Conservation (phyloP, 2,888 invertebrate species). For the Hypomecis atomaria region DNA sequence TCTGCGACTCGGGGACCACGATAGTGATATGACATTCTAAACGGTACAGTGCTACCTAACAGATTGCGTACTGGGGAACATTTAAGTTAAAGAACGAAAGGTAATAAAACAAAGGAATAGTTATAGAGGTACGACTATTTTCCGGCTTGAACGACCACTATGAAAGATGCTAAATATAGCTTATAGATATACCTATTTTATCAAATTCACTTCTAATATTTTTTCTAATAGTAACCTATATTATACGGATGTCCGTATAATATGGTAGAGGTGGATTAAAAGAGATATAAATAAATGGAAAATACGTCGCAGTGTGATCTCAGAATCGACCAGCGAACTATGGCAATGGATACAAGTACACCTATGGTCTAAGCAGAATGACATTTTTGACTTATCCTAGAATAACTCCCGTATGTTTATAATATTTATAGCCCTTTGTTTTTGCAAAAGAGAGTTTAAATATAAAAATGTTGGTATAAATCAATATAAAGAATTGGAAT, state of each 20-base stretch:
- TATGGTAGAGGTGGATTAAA: too few relatives aligned
- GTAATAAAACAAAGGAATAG: neutral
- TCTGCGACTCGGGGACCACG: constrained; percentile 56
- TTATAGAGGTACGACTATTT: too few relatives aligned
- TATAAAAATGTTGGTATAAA: too few relatives aligned
- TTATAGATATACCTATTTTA: too few relatives aligned
- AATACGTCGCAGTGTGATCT: constrained; percentile 36
- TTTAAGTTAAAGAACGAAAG: neutral
- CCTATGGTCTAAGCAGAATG: constrained; percentile 73
- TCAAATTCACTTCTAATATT: too few relatives aligned
- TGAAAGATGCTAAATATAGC: too few relatives aligned
- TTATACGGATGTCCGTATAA: too few relatives aligned
- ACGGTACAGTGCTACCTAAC: neutral
- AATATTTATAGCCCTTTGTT: neutral
- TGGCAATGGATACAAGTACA: constrained; percentile 67
- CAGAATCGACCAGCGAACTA: constrained; percentile 58
- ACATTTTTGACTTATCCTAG: constrained; percentile 42
- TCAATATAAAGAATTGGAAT: too few relatives aligned
- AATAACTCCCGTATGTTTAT: neutral
- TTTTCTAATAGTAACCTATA: too few relatives aligned
- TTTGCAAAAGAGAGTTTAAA: neutral
- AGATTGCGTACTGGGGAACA: neutral
- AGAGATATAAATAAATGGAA: too few relatives aligned
- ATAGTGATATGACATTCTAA: constrained; percentile 1
- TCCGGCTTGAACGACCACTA: too few relatives aligned